A percentile compares a stretch with the other conserved stretches of the same genome.
Conservation (phyloP, 1,140 invertebrate species). For the Muscidifurax raptorellus region DNA sequence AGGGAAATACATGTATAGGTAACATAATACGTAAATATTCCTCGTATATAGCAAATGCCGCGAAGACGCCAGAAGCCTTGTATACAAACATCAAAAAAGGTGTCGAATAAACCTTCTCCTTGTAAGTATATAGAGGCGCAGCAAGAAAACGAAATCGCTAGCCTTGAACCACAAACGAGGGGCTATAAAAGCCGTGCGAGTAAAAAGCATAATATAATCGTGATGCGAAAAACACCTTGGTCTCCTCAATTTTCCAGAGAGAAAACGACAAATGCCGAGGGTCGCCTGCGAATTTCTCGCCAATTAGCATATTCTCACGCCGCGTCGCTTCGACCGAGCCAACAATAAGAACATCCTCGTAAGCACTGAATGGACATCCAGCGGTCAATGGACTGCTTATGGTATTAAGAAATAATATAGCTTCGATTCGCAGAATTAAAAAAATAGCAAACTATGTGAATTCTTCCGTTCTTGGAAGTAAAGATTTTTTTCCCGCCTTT, state of each 20-base stretch:
- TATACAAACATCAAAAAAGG: not conserved
- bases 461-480: no score
- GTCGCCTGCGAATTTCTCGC: not conserved
- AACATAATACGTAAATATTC: no score
- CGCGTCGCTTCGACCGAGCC: not conserved
- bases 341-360: not conserved
- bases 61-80: no score
- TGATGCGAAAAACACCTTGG: not conserved
- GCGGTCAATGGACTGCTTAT: not conserved
- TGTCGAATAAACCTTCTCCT: not conserved
- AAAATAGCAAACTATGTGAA: no score
- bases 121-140: no score
- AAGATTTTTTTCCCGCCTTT: no score
- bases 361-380: not conserved
- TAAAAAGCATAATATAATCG: not conserved
- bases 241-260: not conserved
- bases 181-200: not conserved
- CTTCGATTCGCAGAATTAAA: no score
- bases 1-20: no score
- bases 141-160: not conserved
- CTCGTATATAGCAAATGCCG: no score
- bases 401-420: not conserved
- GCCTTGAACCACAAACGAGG: slow-evolving; percentile 2
- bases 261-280: not conserved
- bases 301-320: not conserved